These are phyloP conservation scores for Dasyurus viverrinus DNA, from an alignment of 2,113 vertebrate species.

Conservation along the genomic window DNA sequence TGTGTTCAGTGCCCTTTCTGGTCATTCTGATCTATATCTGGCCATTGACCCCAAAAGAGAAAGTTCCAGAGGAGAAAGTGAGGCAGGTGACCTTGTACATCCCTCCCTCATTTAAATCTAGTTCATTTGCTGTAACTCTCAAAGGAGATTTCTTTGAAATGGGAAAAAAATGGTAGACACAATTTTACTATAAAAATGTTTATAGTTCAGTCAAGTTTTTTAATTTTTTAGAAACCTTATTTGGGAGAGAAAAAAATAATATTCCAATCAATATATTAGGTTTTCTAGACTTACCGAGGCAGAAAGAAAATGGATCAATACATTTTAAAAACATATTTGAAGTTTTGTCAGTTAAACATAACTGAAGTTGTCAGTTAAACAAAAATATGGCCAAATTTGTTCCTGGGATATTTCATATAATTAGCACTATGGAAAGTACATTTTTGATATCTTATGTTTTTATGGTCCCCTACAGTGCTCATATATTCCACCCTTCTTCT, in stretches of 20 bases:
- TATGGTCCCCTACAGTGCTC: not conserved
- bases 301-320: not conserved
- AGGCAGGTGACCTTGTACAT: too few species aligned
- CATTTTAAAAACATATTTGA: not conserved
- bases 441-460: not conserved
- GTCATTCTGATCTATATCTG: too few species aligned
- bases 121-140: not conserved
- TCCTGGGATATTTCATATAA: not conserved
- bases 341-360: not conserved
- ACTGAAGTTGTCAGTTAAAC: not conserved
- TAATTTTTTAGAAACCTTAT: not conserved
- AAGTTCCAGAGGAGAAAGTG: too few species aligned
- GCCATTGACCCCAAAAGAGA: too few species aligned
- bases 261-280: not conserved
- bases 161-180: not conserved
- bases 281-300: not conserved
- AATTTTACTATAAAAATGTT: not conserved
- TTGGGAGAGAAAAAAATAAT: not conserved
- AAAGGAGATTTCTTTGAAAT: not conserved
- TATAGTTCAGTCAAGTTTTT: not conserved
- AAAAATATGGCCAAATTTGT: not conserved
- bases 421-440: not conserved
- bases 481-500: not conserved
- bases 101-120: too few species aligned
- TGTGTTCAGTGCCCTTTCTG: too few species aligned